Percentiles rank a stretch among this genome's conserved stretches.
These are phyloP conservation scores for Bubo bubo DNA, from an alignment of 2,113 vertebrate genomes.

Conservation along the genomic window DNA sequence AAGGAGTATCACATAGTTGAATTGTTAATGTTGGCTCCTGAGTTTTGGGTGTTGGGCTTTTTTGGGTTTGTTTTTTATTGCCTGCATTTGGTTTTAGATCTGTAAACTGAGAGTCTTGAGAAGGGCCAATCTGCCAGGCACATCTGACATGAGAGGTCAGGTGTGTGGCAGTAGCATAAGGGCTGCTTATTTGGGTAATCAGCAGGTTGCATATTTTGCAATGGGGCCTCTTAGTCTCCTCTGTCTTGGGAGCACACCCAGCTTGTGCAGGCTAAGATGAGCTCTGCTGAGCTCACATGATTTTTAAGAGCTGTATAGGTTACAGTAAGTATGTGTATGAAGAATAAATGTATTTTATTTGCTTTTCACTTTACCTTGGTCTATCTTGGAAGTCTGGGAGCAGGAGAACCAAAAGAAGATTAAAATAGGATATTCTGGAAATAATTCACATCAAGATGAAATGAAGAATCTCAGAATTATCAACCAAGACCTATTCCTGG, in stretches of 20 bases:
- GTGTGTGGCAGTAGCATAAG: not conserved
- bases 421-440: not conserved
- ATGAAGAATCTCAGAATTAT: not conserved
- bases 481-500: not conserved
- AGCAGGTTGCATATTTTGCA: not conserved
- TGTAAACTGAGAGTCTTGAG: not conserved
- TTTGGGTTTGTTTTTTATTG: not conserved
- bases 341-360: not conserved
- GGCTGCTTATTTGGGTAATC: not conserved
- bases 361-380: not conserved
- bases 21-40: not conserved
- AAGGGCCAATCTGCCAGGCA: not conserved
- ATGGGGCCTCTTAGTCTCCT: not conserved
- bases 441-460: not conserved
- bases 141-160: not conserved
- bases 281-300: not conserved
- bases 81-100: not conserved
- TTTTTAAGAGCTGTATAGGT: not conserved
- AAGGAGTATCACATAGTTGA: not conserved
- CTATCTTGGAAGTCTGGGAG: not conserved
- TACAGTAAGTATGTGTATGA: not conserved
- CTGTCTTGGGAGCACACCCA: not conserved
- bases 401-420: not conserved
- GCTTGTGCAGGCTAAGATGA: not conserved
- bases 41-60: not conserved